Conservation (phyloP, 2,797 vertebrate genomes). For the Diglossa cyanea region DNA sequence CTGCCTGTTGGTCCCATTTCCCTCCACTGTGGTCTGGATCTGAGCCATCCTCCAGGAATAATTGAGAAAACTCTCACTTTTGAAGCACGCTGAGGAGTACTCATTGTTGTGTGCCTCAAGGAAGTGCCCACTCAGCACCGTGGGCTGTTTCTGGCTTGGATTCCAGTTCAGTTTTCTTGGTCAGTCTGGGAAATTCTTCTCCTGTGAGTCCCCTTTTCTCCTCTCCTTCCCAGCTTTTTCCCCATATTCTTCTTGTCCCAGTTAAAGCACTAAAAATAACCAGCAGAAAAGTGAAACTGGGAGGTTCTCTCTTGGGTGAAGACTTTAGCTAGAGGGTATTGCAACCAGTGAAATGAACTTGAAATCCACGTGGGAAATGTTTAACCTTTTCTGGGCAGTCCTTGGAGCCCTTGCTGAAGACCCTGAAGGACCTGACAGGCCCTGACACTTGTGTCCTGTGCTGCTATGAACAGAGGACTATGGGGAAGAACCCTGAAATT, state of each 20-base stretch:
- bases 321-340: not conserved
- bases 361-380: not conserved
- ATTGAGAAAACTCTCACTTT: not conserved
- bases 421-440: conserved; percentile 86
- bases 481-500: conserved; percentile 92
- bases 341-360: not conserved
- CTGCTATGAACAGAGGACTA: conserved; percentile 93
- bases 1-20: not conserved
- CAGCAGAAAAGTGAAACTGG: not conserved
- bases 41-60: not conserved
- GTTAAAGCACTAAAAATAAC: conserved; percentile 23
- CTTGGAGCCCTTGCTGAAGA: conserved; percentile 88
- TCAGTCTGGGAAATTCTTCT: not conserved
- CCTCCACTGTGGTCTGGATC: not conserved
- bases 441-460: conserved; percentile 89
- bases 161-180: not conserved
- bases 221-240: not conserved
- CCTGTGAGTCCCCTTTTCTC: not conserved
- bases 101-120: not conserved
- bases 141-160: not conserved
- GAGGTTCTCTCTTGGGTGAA: not conserved
- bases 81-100: fast-evolving
- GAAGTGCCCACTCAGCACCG: not conserved
- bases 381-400: conserved; percentile 77
- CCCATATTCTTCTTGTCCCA: conserved; percentile 4